Percentiles rank a stretch among this genome's conserved stretches.
phyloP scores from a whole-genome alignment of 2,888 invertebrate genomes.

The Troilus luridus region DNA sequence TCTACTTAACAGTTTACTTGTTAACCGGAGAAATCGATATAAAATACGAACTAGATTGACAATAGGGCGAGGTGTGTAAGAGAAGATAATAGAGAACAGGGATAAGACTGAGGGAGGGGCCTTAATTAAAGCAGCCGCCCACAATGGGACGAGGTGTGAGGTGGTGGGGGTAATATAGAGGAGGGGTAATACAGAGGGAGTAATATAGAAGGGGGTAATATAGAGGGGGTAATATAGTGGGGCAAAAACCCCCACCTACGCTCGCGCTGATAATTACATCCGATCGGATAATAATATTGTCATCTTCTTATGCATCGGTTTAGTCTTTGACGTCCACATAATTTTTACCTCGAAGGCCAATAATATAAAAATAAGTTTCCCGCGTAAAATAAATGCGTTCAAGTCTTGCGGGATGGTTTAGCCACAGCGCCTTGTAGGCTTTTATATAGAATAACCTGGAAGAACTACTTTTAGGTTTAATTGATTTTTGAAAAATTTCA shows the following conservation, averaged over 20 bases:
- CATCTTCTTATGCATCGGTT: not conserved
- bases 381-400: too few relatives aligned
- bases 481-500: too few relatives aligned
- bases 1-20: not conserved
- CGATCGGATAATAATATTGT: not conserved
- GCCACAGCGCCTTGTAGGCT: too few relatives aligned
- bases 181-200: not conserved
- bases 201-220: conserved; percentile 34
- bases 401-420: too few relatives aligned
- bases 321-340: not conserved
- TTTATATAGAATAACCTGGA: too few relatives aligned
- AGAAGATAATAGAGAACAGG: conserved; percentile 8
- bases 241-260: not conserved
- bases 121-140: conserved; percentile 38
- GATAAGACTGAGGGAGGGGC: conserved; percentile 28
- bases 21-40: not conserved
- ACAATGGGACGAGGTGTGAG: conserved; percentile 47
- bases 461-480: too few relatives aligned
- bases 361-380: too few relatives aligned
- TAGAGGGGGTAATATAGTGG: not conserved
- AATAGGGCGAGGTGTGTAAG: conserved; percentile 9
- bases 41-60: not conserved
- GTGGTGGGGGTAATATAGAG: conserved; percentile 11
- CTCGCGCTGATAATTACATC: conserved; percentile 2
- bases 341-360: too few relatives aligned